A percentile compares a stretch with the other conserved stretches of the same genome.
phyloP scores from a whole-genome alignment of 2,113 vertebrate genomes.

The Ondatra zibethicus region DNA sequence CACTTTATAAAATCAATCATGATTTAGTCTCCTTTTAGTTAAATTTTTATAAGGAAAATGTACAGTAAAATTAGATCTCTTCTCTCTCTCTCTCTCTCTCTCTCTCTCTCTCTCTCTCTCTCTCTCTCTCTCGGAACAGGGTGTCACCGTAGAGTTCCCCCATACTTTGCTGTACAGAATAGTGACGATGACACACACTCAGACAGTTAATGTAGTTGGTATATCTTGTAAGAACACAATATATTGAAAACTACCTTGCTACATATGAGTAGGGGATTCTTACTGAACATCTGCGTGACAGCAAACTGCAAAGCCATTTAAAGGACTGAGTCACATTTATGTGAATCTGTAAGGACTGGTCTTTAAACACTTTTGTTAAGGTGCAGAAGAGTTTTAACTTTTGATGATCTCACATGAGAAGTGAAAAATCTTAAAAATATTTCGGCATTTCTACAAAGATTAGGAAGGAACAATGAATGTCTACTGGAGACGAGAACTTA shows the following conservation, averaged over 20 bases:
- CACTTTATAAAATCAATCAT: neutral
- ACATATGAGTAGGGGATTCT: neutral
- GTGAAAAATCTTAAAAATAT: neutral
- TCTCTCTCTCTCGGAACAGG: neutral
- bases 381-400: neutral
- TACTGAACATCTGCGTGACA: neutral
- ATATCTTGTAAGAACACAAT: constrained; percentile 30
- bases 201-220: neutral
- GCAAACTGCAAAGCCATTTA: neutral
- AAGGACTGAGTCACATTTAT: neutral
- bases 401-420: neutral
- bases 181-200: neutral
- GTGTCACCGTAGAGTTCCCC: neutral
- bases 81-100: neutral
- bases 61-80: neutral
- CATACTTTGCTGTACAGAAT: neutral
- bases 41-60: constrained; percentile 8
- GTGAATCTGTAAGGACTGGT: neutral
- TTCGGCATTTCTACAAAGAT: neutral
- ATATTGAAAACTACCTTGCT: neutral
- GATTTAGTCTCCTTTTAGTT: constrained; percentile 5
- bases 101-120: neutral
- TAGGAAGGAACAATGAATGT: neutral
- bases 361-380: neutral
- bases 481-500: neutral